Conservation (phyloP, 2,797 vertebrate genomes). For the Mus minutoides region DNA sequence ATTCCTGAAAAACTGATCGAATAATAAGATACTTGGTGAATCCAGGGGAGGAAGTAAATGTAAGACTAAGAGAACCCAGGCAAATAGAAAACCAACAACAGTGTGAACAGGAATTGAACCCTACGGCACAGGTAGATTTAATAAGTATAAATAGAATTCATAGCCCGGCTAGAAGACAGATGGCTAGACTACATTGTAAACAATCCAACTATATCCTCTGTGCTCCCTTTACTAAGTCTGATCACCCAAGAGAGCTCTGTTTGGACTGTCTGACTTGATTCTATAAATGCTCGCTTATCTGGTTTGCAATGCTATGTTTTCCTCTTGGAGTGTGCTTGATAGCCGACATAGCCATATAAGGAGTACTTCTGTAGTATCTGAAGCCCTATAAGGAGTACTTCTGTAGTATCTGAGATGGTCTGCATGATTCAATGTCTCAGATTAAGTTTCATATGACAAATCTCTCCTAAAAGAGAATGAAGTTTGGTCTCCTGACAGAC, state of each 20-base stretch:
- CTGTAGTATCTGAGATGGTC: background rate
- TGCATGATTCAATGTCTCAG: conserved; percentile 26
- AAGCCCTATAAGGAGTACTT: conserved; percentile 43
- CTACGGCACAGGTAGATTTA: background rate
- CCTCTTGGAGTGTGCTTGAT: background rate
- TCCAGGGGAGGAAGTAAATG: conserved; percentile 1
- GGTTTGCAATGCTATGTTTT: background rate
- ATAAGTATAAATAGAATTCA: conserved; percentile 35
- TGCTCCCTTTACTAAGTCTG: background rate
- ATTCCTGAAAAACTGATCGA: background rate
- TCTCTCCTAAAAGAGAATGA: background rate
- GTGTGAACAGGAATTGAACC: background rate
- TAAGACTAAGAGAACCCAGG: background rate
- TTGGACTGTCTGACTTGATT: background rate
- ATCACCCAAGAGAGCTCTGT: conserved; percentile 23
- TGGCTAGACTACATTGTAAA: background rate
- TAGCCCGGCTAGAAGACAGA: background rate
- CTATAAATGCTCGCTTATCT: conserved; percentile 32
- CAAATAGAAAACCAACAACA: background rate
- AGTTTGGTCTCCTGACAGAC: conserved; percentile 44
- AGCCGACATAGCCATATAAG: conserved; percentile 53
- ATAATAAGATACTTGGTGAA: background rate
- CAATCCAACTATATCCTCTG: background rate
- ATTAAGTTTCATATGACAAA: conserved; percentile 50
- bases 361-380: conserved; percentile 45